phyloP scores from a whole-genome alignment of 2,888 invertebrate genomes.

The Xestoiulus laeticollis region DNA sequence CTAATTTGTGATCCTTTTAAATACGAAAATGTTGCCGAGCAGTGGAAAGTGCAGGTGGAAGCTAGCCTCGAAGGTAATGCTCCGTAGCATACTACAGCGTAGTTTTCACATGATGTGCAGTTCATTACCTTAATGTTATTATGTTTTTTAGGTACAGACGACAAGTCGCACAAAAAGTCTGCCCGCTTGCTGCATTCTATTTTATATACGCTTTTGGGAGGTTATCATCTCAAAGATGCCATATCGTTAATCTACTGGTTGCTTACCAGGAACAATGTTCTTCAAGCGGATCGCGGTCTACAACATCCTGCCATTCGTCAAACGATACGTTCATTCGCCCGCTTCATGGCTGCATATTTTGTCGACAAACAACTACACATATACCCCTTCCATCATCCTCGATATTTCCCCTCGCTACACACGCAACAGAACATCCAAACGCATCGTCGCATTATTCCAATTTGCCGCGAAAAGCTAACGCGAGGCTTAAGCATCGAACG shows the following conservation, averaged over 20 bases:
- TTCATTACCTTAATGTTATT: background rate
- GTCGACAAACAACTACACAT: background rate
- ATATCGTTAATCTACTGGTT: conserved; percentile 25
- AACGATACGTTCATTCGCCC: conserved; percentile 10
- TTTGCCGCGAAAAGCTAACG: background rate
- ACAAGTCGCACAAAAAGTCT: background rate
- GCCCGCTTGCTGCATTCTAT: conserved; percentile 27
- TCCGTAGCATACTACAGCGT: too few relatives aligned
- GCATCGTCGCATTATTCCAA: background rate
- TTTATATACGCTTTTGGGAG: conserved; percentile 13
- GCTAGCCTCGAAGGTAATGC: background rate
- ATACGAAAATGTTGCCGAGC: background rate
- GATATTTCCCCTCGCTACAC: background rate
- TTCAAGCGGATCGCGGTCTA: background rate
- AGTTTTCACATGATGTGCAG: background rate
- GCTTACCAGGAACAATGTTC: background rate
- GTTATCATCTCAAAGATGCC: conserved; percentile 24
- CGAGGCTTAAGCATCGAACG: background rate
- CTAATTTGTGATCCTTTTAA: background rate
- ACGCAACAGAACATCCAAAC: background rate
- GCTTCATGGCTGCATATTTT: conserved; percentile 16
- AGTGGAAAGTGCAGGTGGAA: background rate
- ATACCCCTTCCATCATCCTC: conserved; percentile 34
- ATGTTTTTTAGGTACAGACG: background rate
- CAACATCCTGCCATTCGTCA: conserved; percentile 23